Conservation (phyloP, 2,797 vertebrate species). For the Morus bassanus region DNA sequence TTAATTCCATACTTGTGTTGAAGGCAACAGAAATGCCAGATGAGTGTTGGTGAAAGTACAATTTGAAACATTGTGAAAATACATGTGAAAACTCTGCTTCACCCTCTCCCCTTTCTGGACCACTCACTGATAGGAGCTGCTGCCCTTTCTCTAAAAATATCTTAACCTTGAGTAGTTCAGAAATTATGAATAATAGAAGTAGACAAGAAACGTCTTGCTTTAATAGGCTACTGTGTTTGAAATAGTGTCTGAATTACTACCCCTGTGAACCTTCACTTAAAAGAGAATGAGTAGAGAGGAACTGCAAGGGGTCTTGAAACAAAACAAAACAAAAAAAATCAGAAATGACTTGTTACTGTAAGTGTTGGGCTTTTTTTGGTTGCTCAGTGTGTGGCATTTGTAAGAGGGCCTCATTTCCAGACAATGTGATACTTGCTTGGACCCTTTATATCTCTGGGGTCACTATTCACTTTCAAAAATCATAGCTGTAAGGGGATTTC, state of each 20-base stretch:
- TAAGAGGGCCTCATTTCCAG: neutral
- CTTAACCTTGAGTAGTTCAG: neutral
- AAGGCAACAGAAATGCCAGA: neutral
- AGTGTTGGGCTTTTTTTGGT: neutral
- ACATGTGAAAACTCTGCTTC: neutral
- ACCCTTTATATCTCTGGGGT: neutral
- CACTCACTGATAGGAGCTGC: neutral
- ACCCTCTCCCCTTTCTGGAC: neutral
- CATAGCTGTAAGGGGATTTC: neutral
- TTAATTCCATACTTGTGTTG: neutral
- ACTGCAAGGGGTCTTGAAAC: neutral
- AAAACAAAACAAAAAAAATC: neutral
- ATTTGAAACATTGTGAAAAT: neutral
- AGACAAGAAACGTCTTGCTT: neutral
- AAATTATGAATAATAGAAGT: neutral
- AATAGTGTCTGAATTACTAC: neutral
- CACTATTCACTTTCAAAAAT: neutral
- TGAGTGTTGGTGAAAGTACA: neutral
- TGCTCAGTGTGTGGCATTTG: neutral
- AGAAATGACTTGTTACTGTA: neutral
- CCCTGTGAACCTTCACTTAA: neutral
- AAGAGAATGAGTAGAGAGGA: neutral
- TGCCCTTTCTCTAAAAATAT: neutral
- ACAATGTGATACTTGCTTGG: neutral
- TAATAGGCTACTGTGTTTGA: neutral